These are phyloP conservation scores for Puffinus mauretanicus DNA, from an alignment of 2,113 vertebrate genomes.

Conservation along the genomic window DNA sequence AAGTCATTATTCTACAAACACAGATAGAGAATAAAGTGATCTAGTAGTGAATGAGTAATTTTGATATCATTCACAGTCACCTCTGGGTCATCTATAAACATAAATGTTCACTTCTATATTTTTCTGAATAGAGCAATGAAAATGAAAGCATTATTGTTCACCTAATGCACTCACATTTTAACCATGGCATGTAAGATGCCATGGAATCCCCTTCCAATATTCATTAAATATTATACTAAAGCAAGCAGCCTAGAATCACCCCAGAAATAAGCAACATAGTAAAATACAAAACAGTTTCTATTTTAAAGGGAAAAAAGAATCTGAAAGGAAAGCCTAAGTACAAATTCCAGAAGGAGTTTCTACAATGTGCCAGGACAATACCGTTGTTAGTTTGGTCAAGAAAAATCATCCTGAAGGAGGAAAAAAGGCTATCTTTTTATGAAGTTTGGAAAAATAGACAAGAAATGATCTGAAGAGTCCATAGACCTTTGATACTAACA, in stretches of 20 bases:
- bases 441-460: background rate
- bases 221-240: background rate
- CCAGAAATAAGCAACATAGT: background rate
- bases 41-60: slow-evolving; percentile 39
- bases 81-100: background rate
- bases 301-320: background rate
- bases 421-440: background rate
- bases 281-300: background rate
- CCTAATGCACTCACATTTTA: background rate
- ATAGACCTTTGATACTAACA: background rate
- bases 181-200: background rate
- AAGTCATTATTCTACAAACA: slow-evolving; percentile 24
- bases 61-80: slow-evolving; percentile 19
- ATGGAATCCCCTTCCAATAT: background rate
- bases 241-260: background rate
- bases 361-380: background rate
- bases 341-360: background rate
- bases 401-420: background rate
- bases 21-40: slow-evolving; percentile 24
- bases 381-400: background rate
- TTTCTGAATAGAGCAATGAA: background rate
- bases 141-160: background rate
- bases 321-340: background rate
- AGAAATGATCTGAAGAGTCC: background rate
- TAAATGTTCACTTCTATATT: background rate